These are phyloP conservation scores for Hypsibius dujardini DNA, from an alignment of 1,140 invertebrate species.

Conservation along the genomic window DNA sequence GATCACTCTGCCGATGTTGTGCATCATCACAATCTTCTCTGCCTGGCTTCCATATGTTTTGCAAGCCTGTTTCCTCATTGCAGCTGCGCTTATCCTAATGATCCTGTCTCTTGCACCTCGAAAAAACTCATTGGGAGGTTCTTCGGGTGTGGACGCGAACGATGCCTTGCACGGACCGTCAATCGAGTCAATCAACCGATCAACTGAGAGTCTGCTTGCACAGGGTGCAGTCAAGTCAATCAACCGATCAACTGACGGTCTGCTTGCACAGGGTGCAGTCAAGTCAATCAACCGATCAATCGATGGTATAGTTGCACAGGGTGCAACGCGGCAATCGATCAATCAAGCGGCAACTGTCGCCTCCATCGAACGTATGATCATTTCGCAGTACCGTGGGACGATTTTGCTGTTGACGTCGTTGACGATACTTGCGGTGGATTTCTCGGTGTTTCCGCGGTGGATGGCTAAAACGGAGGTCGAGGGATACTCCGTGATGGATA, in stretches of 20 bases:
- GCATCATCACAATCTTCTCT: neutral
- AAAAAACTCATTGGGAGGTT: too few species aligned
- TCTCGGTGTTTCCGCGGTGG: constrained; percentile 57
- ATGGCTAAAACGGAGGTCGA: constrained; percentile 68
- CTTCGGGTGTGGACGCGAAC: too few species aligned
- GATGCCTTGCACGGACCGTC: too few species aligned
- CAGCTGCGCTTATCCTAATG: too few species aligned
- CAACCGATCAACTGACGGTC: neutral
- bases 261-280: neutral
- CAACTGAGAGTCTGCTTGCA: neutral
- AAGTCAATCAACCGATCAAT: neutral
- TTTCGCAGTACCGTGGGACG: constrained; percentile 33
- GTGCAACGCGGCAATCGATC: too few species aligned
- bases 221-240: neutral
- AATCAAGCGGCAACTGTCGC: too few species aligned
- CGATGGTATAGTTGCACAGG: too few species aligned
- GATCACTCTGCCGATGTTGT: constrained; percentile 9
- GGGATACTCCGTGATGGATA: constrained; percentile 82
- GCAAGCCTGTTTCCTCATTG: neutral
- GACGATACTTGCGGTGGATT: constrained; percentile 81
- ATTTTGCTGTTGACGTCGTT: constrained; percentile 54
- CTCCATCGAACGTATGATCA: neutral
- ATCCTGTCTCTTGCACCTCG: too few species aligned
- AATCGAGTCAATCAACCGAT: neutral
- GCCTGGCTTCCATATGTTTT: neutral